phyloP scores from a whole-genome alignment of 2,888 invertebrate genomes.

The Chydorus sphaericus region DNA sequence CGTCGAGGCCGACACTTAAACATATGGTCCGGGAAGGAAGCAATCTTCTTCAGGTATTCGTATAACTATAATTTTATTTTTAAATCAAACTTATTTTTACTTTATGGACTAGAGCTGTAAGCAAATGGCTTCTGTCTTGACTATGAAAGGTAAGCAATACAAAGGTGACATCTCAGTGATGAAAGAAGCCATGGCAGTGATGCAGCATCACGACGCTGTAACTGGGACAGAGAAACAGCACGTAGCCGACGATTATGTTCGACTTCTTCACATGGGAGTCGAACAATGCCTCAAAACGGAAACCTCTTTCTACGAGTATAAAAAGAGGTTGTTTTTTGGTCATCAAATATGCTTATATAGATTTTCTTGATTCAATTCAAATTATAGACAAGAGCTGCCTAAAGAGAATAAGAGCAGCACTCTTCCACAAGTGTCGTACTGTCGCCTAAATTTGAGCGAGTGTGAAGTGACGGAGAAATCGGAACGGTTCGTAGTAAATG shows the following conservation, averaged over 20 bases:
- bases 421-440: background rate
- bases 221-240: conserved; percentile 76
- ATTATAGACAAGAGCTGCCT: background rate
- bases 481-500: conserved; percentile 37
- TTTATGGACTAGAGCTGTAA: conserved; percentile 51
- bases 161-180: conserved; percentile 37
- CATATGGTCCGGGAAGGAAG: conserved; percentile 60
- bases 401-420: no score
- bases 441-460: conserved; percentile 41
- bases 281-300: conserved; percentile 39
- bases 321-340: background rate
- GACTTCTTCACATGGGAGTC: conserved; percentile 52
- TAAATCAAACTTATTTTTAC: background rate
- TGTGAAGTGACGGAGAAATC: conserved; percentile 38
- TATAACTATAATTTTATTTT: background rate
- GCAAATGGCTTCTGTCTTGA: conserved; percentile 49
- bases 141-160: conserved; percentile 35
- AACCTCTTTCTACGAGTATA: background rate
- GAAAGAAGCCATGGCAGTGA: conserved; percentile 29
- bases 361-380: background rate
- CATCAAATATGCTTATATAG: background rate
- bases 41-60: conserved; percentile 50
- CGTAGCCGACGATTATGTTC: conserved; percentile 76
- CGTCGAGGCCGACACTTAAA: conserved; percentile 66
- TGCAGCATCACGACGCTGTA: conserved; percentile 86